These are phyloP conservation scores for Atta texana DNA, from an alignment of 1,140 invertebrate species.

Conservation along the genomic window DNA sequence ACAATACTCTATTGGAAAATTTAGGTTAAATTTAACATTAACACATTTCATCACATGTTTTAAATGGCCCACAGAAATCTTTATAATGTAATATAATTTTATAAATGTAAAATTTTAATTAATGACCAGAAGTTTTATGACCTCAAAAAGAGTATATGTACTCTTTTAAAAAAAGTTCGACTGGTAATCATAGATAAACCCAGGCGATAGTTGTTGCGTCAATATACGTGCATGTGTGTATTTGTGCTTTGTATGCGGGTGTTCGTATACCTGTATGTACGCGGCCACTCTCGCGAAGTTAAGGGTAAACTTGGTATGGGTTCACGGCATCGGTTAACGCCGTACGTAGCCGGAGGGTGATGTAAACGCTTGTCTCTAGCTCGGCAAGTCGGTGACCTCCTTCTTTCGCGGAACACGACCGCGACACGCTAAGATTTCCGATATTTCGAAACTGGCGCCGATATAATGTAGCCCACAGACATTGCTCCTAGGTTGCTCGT, in stretches of 20 bases:
- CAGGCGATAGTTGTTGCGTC: constrained; percentile 52
- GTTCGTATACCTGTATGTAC: background rate
- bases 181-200: constrained; percentile 38
- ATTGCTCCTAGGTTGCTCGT: constrained; percentile 26
- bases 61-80: too few relatives aligned
- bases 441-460: constrained; percentile 70
- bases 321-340: constrained; percentile 49
- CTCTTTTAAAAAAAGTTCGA: too few relatives aligned
- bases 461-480: constrained; percentile 56
- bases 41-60: too few relatives aligned
- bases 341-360: constrained; percentile 44
- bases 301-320: constrained; percentile 31
- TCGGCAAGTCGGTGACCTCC: constrained; percentile 57
- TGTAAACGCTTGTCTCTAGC: constrained; percentile 68
- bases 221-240: background rate
- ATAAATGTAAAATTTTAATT: too few relatives aligned
- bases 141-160: too few relatives aligned
- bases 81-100: too few relatives aligned
- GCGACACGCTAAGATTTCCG: constrained; percentile 69
- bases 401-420: constrained; percentile 44
- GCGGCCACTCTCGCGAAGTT: background rate
- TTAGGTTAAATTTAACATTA: too few relatives aligned
- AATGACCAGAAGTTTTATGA: too few relatives aligned
- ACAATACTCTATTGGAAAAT: too few relatives aligned
- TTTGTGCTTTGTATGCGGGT: background rate